These are phyloP conservation scores for Climacteris rufus DNA, from an alignment of 2,113 vertebrate species.

Conservation along the genomic window DNA sequence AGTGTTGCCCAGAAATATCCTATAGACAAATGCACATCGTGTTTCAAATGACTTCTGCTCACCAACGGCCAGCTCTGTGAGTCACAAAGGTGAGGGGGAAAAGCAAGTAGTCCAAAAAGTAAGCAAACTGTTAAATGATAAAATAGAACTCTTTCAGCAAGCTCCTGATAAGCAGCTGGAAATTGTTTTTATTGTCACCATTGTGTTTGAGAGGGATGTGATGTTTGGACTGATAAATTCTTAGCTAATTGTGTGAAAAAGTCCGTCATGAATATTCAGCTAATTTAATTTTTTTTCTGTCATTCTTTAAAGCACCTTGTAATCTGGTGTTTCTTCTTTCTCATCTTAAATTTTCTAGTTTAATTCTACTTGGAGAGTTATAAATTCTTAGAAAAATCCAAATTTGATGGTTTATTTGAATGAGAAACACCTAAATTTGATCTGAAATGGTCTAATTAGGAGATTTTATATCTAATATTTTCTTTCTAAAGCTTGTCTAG, in stretches of 20 bases:
- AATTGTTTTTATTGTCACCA: not conserved
- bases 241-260: not conserved
- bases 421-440: not conserved
- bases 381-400: not conserved
- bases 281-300: not conserved
- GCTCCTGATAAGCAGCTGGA: not conserved
- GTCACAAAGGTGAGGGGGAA: constrained; percentile 36
- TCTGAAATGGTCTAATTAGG: not conserved
- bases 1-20: constrained; percentile 63
- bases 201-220: not conserved
- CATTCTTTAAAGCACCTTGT: not conserved
- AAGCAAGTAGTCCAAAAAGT: constrained; percentile 14
- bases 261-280: not conserved
- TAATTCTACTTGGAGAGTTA: not conserved
- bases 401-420: not conserved
- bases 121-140: constrained; percentile 14
- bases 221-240: not conserved
- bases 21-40: constrained; percentile 17
- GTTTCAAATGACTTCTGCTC: constrained; percentile 40
- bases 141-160: not conserved
- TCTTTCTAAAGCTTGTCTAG: not conserved
- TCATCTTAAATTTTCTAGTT: not conserved
- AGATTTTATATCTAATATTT: not conserved
- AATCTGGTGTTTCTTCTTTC: not conserved
- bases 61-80: not conserved